Evolutionary conservation across 2,888 invertebrate species (phyloP).

Genomic region (Tenthredo notha): DNA sequence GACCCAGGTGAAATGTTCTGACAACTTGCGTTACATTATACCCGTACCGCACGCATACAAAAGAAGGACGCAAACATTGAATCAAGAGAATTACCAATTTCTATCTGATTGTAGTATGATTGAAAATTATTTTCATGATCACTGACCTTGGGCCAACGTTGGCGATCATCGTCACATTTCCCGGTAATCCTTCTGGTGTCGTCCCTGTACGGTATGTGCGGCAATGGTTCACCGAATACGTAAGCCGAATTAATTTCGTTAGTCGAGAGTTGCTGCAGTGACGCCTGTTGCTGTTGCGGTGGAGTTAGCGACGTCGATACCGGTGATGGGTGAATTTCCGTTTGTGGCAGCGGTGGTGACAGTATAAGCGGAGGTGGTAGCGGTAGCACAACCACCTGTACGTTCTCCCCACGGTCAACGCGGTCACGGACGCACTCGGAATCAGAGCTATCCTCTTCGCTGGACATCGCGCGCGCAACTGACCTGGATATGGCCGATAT

Average conservation of each 20-base stretch:
- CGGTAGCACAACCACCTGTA: constrained; percentile 33
- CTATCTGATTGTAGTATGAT: not conserved
- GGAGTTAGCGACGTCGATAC: not conserved
- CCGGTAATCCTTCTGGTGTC: not conserved
- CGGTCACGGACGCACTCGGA: constrained; percentile 63
- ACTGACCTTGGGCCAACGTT: constrained; percentile 18
- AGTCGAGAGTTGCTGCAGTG: not conserved
- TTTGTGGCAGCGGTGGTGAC: not conserved
- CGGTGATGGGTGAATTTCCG: not conserved
- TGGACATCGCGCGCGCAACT: constrained; percentile 74
- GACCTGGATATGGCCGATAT: constrained; percentile 58
- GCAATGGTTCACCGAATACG: not conserved
- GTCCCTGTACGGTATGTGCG: not conserved
- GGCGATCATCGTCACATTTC: not conserved
- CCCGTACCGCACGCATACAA: not conserved
- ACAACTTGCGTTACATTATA: not conserved
- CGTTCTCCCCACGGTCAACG: constrained; percentile 13
- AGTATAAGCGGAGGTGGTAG: not conserved
- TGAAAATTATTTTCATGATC: not conserved
- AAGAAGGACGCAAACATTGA: not conserved
- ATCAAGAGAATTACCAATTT: not conserved
- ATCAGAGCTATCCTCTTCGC: constrained; percentile 71
- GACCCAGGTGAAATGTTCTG: not conserved
- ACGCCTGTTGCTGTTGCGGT: not conserved
- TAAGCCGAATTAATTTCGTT: not conserved